phyloP scores from a whole-genome alignment of 2,113 vertebrate species.

The Ramphastos sulfuratus region DNA sequence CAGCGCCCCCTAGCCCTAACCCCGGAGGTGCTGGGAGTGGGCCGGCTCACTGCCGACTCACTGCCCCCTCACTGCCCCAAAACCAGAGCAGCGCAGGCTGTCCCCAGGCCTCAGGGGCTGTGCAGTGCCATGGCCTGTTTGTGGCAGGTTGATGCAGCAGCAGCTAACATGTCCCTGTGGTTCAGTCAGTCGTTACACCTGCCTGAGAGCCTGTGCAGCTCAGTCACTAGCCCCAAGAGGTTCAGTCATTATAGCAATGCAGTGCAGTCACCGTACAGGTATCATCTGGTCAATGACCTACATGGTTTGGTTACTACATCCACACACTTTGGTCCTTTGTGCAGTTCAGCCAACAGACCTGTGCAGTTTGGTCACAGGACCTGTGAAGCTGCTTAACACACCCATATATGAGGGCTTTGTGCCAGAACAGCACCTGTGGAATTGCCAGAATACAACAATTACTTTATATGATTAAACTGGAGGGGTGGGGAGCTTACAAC shows the following conservation, averaged over 20 bases:
- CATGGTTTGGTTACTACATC: not conserved
- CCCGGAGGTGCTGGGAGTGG: too few species aligned
- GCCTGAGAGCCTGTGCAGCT: too few species aligned
- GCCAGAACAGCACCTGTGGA: not conserved
- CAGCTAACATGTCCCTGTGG: too few species aligned
- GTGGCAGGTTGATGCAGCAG: too few species aligned
- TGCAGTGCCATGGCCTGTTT: too few species aligned
- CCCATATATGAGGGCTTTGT: rapidly evolving
- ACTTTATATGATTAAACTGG: not conserved
- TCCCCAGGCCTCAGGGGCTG: too few species aligned
- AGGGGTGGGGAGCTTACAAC: not conserved
- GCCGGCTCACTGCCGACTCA: too few species aligned
- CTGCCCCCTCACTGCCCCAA: too few species aligned
- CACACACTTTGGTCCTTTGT: rapidly evolving
- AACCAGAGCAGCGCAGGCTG: too few species aligned
- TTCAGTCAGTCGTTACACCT: too few species aligned
- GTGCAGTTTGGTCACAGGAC: rapidly evolving
- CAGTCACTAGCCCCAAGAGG: not conserved
- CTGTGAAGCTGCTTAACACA: too few species aligned
- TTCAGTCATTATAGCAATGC: rapidly evolving
- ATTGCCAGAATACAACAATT: not conserved
- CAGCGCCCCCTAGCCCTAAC: too few species aligned
- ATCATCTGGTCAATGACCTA: rapidly evolving
- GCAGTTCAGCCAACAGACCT: rapidly evolving
- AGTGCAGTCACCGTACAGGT: rapidly evolving